These are phyloP conservation scores for Hydropsyche betteni DNA, from an alignment of 2,888 invertebrate species.

Conservation along the genomic window DNA sequence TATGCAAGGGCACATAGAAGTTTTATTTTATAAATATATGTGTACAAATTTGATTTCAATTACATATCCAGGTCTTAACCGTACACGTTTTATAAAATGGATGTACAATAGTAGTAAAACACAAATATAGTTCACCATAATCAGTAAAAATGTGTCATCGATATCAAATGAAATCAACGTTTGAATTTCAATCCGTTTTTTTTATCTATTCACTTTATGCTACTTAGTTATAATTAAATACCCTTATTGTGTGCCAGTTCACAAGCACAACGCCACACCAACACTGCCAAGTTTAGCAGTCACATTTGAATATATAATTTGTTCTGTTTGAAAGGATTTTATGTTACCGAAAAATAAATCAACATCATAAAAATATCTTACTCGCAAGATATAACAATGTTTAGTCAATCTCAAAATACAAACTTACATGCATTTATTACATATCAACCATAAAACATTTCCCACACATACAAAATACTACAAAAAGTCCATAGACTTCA, in stretches of 20 bases:
- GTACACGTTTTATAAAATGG: background rate
- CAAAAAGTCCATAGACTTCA: background rate
- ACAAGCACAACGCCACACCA: slow-evolving; percentile 4
- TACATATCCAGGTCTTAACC: slow-evolving; percentile 30
- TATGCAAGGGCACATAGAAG: slow-evolving; percentile 27
- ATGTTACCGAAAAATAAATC: no score
- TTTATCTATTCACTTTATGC: background rate
- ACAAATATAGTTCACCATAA: background rate
- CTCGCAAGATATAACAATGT: slow-evolving; percentile 1
- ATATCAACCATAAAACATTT: background rate
- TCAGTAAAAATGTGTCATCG: slow-evolving; percentile 20
- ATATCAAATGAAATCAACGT: background rate
- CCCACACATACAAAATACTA: slow-evolving; percentile 24
- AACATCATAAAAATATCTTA: slow-evolving; percentile 4
- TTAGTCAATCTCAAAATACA: background rate
- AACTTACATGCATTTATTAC: background rate
- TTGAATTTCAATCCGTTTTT: background rate
- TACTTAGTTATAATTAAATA: slow-evolving; percentile 5
- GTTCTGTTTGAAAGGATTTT: no score
- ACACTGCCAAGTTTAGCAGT: background rate
- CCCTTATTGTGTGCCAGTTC: background rate
- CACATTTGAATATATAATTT: no score
- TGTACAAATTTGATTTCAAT: slow-evolving; percentile 23
- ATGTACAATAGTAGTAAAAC: no score
- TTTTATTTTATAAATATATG: slow-evolving; percentile 28